Evolutionary conservation across 2,888 invertebrate genomes (phyloP), one percentile per base, ranked within the genome.

Genomic region (Tipula vernalis): DNA sequence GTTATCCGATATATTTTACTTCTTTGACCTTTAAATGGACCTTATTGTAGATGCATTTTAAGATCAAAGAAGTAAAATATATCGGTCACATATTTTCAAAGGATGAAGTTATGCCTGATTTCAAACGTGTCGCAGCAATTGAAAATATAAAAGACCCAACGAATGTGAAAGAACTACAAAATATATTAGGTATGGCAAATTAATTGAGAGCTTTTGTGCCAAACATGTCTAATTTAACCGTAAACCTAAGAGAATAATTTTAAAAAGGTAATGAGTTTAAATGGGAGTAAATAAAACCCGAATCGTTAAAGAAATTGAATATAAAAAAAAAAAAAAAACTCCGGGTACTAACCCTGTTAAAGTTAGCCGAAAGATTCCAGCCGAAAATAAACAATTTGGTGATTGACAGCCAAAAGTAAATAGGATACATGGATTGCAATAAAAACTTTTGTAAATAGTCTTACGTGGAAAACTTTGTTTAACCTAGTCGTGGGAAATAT

Each of bases 1-100:
- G 18, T n/a, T n/a, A n/a, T n/a, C n/a, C n/a, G n/a, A n/a, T n/a
- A n/a, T n/a, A n/a, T n/a, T n/a, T n/a, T n/a, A n/a, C n/a, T n/a
- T n/a, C n/a, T n/a, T n/a, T n/a, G n/a, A n/a, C n/a, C n/a, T n/a
- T n/a, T n/a, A n/a, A n/a, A n/a, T n/a, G n/a, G n/a, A n/a, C n/a
- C n/a, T n/a, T n/a, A n/a, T n/a, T n/a, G n/a, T n/a, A 57, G 1
- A 13, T 57, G 5, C 57, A 57, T 0, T 57, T 87, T 86, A 88
- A 88, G 87, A 71, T 87, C 15, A 87, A 87, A 44, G 15, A 88
- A 83, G 89, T 89, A 5, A 89, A 88, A 88, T 90, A 89, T 88
- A 87, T 89, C 18, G 90, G 89, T 5, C 87, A 88, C 18, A 57
- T 57, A n/a, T 57, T 57, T 57, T 57, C 57, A 5, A 57, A 57